Percentiles rank a stretch among this genome's conserved stretches.
Conservation (phyloP, 2,888 invertebrate genomes). For the Tetramorium bicarinatum region DNA sequence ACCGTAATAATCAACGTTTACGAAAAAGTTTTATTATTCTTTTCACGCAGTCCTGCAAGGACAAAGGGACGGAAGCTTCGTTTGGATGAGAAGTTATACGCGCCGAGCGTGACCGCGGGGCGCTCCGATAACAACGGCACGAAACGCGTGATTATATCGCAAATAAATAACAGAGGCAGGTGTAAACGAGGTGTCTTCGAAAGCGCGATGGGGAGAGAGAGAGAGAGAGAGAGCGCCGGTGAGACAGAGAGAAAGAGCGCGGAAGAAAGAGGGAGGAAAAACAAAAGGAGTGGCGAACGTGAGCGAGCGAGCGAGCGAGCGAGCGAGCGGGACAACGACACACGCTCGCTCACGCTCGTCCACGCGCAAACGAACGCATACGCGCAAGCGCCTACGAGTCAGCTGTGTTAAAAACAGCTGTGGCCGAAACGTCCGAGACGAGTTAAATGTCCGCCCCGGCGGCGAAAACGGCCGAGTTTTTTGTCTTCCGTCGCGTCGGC, state of each 20-base stretch:
- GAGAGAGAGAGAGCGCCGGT: background rate
- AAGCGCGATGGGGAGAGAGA: background rate
- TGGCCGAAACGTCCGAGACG: conserved; percentile 78
- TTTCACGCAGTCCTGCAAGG: background rate
- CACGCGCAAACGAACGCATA: conserved; percentile 58
- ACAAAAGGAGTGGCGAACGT: conserved; percentile 26
- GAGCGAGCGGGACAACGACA: conserved; percentile 44
- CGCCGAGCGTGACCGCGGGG: background rate
- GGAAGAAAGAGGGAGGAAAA: conserved; percentile 10
- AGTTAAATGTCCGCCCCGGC: conserved; percentile 72
- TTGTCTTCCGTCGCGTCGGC: conserved; percentile 31
- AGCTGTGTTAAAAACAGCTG: conserved; percentile 86
- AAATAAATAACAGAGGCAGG: conserved; percentile 13
- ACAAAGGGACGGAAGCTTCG: background rate
- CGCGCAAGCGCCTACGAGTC: conserved; percentile 74
- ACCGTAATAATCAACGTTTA: conserved; percentile 18
- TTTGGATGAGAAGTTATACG: background rate
- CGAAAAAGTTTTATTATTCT: background rate
- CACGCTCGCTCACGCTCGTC: conserved; percentile 24
- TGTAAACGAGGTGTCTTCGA: conserved; percentile 23
- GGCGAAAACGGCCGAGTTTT: background rate
- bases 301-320: background rate
- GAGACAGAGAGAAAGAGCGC: background rate
- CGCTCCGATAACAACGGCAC: conserved; percentile 5
- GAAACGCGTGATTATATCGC: conserved; percentile 9